Evolutionary conservation across 2,888 invertebrate species (phyloP), one percentile per base, ranked within the genome.

Genomic region (Lobophora halterata): DNA sequence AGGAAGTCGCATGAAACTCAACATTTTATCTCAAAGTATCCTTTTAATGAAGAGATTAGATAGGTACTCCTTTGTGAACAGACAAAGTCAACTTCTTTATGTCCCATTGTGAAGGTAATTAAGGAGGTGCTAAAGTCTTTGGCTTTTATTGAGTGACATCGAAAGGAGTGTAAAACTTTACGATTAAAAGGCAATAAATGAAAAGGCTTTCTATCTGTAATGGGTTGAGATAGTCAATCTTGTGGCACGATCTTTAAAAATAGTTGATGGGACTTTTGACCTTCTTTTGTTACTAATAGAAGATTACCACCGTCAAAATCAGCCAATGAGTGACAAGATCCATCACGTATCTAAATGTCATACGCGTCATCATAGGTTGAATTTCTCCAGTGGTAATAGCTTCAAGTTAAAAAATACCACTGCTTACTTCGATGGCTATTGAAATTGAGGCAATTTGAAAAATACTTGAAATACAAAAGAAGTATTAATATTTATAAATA

Each of bases 61-160:
- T 19, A 24, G 17, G 17, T 16, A 28, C 27, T 21, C 27, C 19
- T 24, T 42, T 36, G 41, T 35, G n/a, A 36, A 29, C 31, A 17
- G 30, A 20, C 36, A 34, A 42, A 46, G 35, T 34, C 25, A 38
- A 46, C 46, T 46, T 46, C 43, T 52, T 47, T 42, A 49, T 33
- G 25, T 21, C 41, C 47, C 41, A 52, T 50, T 50, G 46, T 46
- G 46, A 34, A 44, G 46, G 45, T 49, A 49, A 52, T 52, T 52
- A 52, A 37, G 48, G 31, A 46, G 46, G 47, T 52, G 47, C 45
- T 46, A 41, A 34, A 49, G 38, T 40, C 41, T 41, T 48, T 49
- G 37, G 39, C 39, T 49, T 49, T 52, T 52, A 52, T 49, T 49
- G 38, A 33, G 45, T 47, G 45, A 49, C 49, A 47, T 49, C 45